Evolutionary conservation across 1,140 invertebrate genomes (phyloP).

Genomic region (Bombus pascuorum): DNA sequence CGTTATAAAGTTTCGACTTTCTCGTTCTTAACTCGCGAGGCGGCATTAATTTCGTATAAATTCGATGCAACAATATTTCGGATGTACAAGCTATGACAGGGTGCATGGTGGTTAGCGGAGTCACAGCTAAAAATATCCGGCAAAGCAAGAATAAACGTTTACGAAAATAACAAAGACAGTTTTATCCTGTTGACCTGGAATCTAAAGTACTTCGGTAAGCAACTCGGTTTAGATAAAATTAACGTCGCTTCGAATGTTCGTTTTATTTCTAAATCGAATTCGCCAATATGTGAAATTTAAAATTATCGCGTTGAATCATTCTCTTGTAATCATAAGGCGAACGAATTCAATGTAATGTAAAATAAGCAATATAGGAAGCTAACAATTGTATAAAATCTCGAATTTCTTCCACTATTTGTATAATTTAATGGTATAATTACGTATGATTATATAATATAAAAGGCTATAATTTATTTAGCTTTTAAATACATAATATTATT

Average conservation of each 20-base stretch:
- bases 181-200: constrained; percentile 50
- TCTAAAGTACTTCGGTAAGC: constrained; percentile 28
- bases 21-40: not conserved
- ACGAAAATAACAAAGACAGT: constrained; percentile 53
- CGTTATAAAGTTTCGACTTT: not conserved
- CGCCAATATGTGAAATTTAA: not conserved
- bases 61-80: not conserved
- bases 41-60: not conserved
- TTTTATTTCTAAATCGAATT: not conserved
- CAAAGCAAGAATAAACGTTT: constrained; percentile 42
- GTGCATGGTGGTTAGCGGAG: constrained; percentile 1
- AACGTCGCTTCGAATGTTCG: constrained; percentile 4
- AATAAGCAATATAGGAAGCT: not conserved
- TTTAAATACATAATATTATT: too few relatives aligned
- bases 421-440: too few relatives aligned
- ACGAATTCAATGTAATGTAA: not conserved
- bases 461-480: too few relatives aligned
- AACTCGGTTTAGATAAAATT: constrained; percentile 24
- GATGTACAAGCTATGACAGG: not conserved
- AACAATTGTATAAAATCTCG: too few relatives aligned
- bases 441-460: too few relatives aligned
- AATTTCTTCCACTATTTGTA: too few relatives aligned
- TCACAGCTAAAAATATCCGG: constrained; percentile 35
- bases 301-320: not conserved
- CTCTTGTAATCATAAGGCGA: not conserved